These are phyloP conservation scores for Columbina picui DNA, from an alignment of 2,113 vertebrate species.

Conservation along the genomic window DNA sequence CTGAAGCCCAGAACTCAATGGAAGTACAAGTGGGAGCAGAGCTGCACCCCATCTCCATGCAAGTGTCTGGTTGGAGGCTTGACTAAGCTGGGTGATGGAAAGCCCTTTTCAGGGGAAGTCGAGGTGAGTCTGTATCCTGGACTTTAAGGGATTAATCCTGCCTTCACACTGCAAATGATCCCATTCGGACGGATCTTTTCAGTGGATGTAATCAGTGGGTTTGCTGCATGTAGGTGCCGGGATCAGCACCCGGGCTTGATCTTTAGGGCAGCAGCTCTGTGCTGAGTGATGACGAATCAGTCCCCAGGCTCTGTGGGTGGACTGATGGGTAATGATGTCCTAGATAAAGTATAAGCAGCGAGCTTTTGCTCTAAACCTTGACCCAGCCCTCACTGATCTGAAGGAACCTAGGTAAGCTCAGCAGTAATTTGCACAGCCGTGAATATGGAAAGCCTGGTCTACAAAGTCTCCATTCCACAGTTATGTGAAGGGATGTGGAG, in stretches of 20 bases:
- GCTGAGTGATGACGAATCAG: neutral
- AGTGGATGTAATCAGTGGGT: neutral
- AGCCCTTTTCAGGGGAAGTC: neutral
- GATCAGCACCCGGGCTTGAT: neutral
- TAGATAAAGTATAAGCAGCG: neutral
- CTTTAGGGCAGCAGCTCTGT: neutral
- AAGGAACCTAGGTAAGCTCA: neutral
- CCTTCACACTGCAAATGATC: fast-evolving
- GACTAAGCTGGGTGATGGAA: neutral
- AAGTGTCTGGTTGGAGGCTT: neutral
- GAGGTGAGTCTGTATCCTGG: neutral
- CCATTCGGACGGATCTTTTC: neutral
- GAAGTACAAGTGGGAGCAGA: neutral
- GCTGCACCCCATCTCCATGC: neutral
- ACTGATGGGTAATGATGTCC: neutral
- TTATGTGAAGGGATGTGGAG: neutral
- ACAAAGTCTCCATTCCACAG: fast-evolving
- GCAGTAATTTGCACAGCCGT: neutral
- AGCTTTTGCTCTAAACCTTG: neutral
- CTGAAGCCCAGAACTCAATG: neutral
- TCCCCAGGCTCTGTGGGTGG: neutral
- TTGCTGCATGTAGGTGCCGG: neutral
- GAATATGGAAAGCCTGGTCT: neutral
- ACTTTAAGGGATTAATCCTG: neutral
- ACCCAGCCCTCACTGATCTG: neutral